Evolutionary conservation across 2,888 invertebrate genomes (phyloP).

Genomic region (Watsonalla binaria): DNA sequence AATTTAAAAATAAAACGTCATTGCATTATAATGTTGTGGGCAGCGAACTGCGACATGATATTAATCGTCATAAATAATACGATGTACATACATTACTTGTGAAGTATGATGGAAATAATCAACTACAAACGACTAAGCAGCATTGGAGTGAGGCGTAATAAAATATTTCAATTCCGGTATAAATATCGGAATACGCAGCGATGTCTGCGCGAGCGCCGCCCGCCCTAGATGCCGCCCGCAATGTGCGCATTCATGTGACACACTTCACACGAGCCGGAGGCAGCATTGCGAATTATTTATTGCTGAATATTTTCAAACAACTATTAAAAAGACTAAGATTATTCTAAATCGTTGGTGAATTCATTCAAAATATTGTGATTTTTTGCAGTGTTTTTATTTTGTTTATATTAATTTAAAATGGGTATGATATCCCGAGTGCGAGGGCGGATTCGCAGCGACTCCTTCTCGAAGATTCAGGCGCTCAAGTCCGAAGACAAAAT

Average conservation of each 20-base stretch:
- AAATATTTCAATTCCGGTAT: conserved; percentile 5
- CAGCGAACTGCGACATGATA: conserved; percentile 1
- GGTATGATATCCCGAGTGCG: conserved; percentile 85
- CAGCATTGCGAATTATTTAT: conserved; percentile 20
- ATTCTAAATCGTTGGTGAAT: neutral
- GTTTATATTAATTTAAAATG: conserved; percentile 55
- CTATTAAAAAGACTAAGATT: neutral
- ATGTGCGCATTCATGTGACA: conserved; percentile 64
- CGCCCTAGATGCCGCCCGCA: conserved; percentile 41
- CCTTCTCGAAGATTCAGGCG: conserved; percentile 80
- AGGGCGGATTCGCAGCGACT: conserved; percentile 81
- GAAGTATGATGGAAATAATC: neutral
- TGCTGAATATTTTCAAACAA: neutral
- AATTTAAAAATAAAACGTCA: conserved; percentile 61
- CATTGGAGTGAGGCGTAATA: conserved; percentile 27
- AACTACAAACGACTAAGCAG: conserved; percentile 9
- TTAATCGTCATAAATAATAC: conserved; percentile 4
- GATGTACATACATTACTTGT: conserved; percentile 21
- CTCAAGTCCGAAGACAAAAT: conserved; percentile 83
- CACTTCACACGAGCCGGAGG: conserved; percentile 42
- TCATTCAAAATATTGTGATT: conserved; percentile 10
- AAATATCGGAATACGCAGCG: conserved; percentile 22
- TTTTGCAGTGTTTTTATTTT: conserved; percentile 8
- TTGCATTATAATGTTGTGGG: conserved; percentile 28
- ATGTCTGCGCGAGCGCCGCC: conserved; percentile 45